Percentiles rank a stretch among this genome's conserved stretches.
These are phyloP conservation scores for Ceratina australensis DNA, from an alignment of 1,140 invertebrate genomes.

Conservation along the genomic window DNA sequence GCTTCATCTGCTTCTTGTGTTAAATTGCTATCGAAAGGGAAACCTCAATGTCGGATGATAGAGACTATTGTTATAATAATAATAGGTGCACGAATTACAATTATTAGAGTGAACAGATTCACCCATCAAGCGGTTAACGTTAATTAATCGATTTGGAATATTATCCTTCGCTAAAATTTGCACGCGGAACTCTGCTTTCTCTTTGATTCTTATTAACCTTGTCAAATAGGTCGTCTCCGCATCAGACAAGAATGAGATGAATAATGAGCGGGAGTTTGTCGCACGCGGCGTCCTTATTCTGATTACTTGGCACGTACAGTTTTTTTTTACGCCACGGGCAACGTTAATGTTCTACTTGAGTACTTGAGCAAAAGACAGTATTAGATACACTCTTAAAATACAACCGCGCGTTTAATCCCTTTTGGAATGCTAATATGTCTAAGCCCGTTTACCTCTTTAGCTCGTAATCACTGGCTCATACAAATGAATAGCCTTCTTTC, in stretches of 20 bases:
- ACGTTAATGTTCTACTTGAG: not conserved
- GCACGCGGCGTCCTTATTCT: conserved; percentile 20
- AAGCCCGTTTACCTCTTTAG: not conserved
- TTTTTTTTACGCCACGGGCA: not conserved
- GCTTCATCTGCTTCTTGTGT: too few relatives aligned
- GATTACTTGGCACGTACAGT: conserved; percentile 20
- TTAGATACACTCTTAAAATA: not conserved
- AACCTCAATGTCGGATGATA: too few relatives aligned
- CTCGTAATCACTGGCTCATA: not conserved
- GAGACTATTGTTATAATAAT: too few relatives aligned
- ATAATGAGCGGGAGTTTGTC: conserved; percentile 19
- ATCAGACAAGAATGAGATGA: conserved; percentile 10
- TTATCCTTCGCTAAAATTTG: not conserved
- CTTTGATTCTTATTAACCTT: conserved; percentile 39
- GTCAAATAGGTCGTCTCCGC: conserved; percentile 34
- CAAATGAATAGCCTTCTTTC: too few relatives aligned
- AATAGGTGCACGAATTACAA: too few relatives aligned
- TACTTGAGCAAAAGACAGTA: not conserved
- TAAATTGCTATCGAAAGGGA: too few relatives aligned
- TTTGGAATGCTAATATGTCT: not conserved
- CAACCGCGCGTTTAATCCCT: not conserved
- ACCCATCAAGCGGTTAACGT: not conserved
- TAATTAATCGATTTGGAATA: not conserved
- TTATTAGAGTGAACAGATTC: too few relatives aligned
- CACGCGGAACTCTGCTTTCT: not conserved